These are phyloP conservation scores for Lepus oiostolus DNA, from an alignment of 2,797 vertebrate species.

Conservation along the genomic window DNA sequence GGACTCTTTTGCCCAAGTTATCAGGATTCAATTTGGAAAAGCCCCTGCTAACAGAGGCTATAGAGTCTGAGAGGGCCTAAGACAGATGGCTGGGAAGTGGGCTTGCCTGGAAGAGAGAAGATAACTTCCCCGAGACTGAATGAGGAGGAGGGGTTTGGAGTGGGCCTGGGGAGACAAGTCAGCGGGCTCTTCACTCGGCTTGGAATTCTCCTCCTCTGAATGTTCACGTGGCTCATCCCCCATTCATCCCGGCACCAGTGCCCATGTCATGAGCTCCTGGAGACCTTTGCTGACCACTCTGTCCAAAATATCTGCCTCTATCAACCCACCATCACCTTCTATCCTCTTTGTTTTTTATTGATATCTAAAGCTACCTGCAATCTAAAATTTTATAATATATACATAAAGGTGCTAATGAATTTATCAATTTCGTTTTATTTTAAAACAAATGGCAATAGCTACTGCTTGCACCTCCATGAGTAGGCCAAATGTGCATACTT, in stretches of 20 bases:
- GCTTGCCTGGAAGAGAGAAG: neutral
- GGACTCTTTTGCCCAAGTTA: neutral
- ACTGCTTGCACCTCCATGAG: neutral
- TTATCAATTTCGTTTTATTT: neutral
- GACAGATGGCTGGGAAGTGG: neutral
- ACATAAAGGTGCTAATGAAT: neutral
- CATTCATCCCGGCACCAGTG: neutral
- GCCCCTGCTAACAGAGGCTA: neutral
- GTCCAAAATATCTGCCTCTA: neutral
- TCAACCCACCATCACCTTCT: neutral
- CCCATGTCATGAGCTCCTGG: neutral
- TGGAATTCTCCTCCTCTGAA: neutral
- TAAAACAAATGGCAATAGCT: neutral
- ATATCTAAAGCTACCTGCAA: neutral
- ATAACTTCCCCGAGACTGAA: neutral
- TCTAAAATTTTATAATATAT: neutral
- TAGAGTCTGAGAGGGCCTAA: neutral
- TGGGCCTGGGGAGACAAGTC: neutral
- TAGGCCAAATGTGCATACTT: neutral
- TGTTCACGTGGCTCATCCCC: neutral
- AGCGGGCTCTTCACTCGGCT: neutral
- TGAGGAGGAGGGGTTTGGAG: neutral
- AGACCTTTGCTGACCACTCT: neutral
- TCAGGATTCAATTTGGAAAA: neutral
- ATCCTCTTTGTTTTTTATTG: neutral